phyloP scores from a whole-genome alignment of 2,888 invertebrate species.

The Encarsia formosa region DNA sequence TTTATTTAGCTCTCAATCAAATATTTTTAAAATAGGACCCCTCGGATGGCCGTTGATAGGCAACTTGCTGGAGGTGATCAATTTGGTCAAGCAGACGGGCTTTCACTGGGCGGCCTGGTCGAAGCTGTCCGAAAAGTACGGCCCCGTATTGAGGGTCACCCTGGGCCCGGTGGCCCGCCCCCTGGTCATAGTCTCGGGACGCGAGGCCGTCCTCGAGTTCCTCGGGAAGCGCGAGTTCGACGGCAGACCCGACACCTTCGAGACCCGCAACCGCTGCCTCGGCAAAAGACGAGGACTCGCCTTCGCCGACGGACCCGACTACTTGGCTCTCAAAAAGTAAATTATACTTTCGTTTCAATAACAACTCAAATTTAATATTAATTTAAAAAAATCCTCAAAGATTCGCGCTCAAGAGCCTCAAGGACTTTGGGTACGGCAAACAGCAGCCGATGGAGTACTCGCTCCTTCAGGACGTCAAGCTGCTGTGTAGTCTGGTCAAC shows the following conservation, averaged over 20 bases:
- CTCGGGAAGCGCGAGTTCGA: constrained; percentile 63
- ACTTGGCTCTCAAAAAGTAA: constrained; percentile 61
- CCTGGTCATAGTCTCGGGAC: constrained; percentile 62
- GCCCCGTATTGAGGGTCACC: constrained; percentile 63
- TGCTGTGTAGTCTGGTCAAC: constrained; percentile 54
- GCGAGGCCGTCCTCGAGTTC: constrained; percentile 61
- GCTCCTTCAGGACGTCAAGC: constrained; percentile 58
- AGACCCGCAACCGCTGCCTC: constrained; percentile 61
- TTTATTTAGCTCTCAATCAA: not conserved
- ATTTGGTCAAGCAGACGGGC: constrained; percentile 46
- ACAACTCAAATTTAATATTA: not conserved
- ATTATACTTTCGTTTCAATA: not conserved
- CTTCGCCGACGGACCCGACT: constrained; percentile 65
- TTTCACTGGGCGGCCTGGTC: constrained; percentile 61
- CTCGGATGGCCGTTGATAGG: constrained; percentile 57
- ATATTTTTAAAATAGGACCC: constrained; percentile 52
- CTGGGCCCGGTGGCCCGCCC: constrained; percentile 57
- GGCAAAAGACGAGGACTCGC: constrained; percentile 65
- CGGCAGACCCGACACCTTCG: constrained; percentile 67
- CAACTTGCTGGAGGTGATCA: constrained; percentile 51
- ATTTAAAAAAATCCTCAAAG: constrained; percentile 40
- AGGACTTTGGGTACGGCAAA: constrained; percentile 63
- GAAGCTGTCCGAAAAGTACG: constrained; percentile 59
- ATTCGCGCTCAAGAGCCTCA: constrained; percentile 63
- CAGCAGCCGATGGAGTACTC: constrained; percentile 61